Conservation (phyloP, 2,888 invertebrate genomes). For the Drosophila monieri region DNA sequence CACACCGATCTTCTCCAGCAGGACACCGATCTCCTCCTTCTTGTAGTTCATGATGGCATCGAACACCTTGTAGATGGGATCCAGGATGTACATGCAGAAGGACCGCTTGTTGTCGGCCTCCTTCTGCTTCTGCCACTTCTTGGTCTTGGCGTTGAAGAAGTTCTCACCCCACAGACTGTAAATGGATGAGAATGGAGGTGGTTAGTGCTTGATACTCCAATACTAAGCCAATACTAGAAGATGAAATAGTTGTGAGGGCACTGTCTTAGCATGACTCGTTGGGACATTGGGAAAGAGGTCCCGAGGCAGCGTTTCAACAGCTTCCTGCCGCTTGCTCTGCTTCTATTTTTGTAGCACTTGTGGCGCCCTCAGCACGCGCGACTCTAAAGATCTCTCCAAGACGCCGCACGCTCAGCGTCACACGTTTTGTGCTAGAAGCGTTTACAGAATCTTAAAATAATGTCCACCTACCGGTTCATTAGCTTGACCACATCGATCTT, state of each 20-base stretch:
- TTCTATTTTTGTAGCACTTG: conserved; percentile 88
- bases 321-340: conserved; percentile 85
- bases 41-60: conserved; percentile 94
- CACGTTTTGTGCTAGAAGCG: conserved; percentile 84
- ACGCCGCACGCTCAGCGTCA: conserved; percentile 71
- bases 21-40: conserved; percentile 95
- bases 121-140: conserved; percentile 98
- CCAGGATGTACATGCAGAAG: conserved; percentile 99
- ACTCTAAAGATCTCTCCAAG: conserved; percentile 48
- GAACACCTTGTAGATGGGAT: conserved; percentile 98
- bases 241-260: conserved; percentile 61
- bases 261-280: conserved; percentile 86
- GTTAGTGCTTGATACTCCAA: too few relatives aligned
- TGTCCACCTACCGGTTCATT: conserved; percentile 90
- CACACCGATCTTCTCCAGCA: conserved; percentile 96
- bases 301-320: conserved; percentile 88
- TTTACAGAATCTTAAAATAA: neutral
- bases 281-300: conserved; percentile 93
- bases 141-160: conserved; percentile 98
- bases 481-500: conserved; percentile 98
- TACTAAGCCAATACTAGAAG: too few relatives aligned
- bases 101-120: conserved; percentile 97
- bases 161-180: conserved; percentile 97
- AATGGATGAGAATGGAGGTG: too few relatives aligned
- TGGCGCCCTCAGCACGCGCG: conserved; percentile 81